A percentile compares a stretch with the other conserved stretches of the same genome.
Conservation (phyloP, 1,140 invertebrate species). For the Macrosteles quadrilineatus region DNA sequence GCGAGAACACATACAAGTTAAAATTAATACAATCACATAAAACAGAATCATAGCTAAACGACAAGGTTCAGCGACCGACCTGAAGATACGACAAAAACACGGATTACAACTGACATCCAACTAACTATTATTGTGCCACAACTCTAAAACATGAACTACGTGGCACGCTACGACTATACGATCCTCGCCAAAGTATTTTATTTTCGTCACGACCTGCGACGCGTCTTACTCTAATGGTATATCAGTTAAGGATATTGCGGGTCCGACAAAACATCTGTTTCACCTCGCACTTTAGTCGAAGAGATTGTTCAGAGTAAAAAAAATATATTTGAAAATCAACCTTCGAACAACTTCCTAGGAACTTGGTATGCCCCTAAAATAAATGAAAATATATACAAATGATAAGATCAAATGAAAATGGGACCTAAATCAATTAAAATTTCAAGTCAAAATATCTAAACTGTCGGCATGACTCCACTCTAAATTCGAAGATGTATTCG, state of each 20-base stretch:
- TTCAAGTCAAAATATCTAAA: too few species aligned
- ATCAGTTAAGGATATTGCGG: neutral
- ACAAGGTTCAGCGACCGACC: neutral
- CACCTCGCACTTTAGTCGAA: neutral
- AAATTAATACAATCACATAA: neutral
- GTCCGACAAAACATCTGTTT: neutral
- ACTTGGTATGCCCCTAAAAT: conserved; percentile 7
- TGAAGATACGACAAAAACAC: neutral
- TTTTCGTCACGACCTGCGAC: conserved; percentile 13
- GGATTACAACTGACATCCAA: neutral
- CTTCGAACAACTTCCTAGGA: neutral
- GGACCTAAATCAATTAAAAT: conserved; percentile 9
- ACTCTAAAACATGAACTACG: neutral
- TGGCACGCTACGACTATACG: neutral
- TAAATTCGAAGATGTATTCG: too few species aligned
- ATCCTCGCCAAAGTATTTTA: conserved; percentile 5
- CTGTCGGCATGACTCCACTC: too few species aligned
- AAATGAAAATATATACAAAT: conserved; percentile 4
- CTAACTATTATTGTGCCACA: conserved; percentile 3
- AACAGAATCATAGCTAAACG: neutral
- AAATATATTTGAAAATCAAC: neutral
- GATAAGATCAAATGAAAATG: neutral
- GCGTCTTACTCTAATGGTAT: conserved; percentile 10
- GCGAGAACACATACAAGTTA: neutral
- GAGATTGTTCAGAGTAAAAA: neutral